Evolutionary conservation across 1,140 invertebrate genomes (phyloP).

Genomic region (Oryzaephilus surinamensis): DNA sequence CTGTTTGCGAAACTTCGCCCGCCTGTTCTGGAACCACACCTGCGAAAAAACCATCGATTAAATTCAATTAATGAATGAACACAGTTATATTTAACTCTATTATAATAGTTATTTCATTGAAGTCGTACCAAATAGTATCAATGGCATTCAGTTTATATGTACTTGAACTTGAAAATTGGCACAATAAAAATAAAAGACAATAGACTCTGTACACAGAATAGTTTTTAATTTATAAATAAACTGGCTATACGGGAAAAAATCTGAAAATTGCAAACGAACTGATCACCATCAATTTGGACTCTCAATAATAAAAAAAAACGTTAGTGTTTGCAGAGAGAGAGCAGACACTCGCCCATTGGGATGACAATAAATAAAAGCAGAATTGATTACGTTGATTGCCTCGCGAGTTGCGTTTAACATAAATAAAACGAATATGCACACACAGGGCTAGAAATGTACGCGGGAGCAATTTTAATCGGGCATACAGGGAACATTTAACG

Average conservation of each 20-base stretch:
- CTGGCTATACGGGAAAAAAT: too few relatives aligned
- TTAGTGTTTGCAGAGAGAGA: constrained; percentile 3
- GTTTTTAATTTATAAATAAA: too few relatives aligned
- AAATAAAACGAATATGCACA: constrained; percentile 26
- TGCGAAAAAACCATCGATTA: constrained; percentile 35
- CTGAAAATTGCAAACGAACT: too few relatives aligned
- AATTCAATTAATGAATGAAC: background rate
- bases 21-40: constrained; percentile 92
- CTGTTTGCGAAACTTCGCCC: constrained; percentile 89
- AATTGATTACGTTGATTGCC: constrained; percentile 31
- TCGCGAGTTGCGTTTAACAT: constrained; percentile 24
- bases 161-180: too few relatives aligned
- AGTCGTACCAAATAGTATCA: too few relatives aligned
- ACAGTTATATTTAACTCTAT: too few relatives aligned
- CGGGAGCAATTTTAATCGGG: constrained; percentile 22
- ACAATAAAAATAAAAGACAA: too few relatives aligned
- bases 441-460: constrained; percentile 15
- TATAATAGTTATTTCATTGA: too few relatives aligned
- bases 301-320: too few relatives aligned
- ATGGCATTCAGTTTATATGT: too few relatives aligned
- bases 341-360: constrained; percentile 3
- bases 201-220: too few relatives aligned
- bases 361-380: constrained; percentile 27
- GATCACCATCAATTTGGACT: too few relatives aligned
- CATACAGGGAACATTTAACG: constrained; percentile 4